Conservation (phyloP, 2,113 vertebrate species). For the Macquaria ambigua region DNA sequence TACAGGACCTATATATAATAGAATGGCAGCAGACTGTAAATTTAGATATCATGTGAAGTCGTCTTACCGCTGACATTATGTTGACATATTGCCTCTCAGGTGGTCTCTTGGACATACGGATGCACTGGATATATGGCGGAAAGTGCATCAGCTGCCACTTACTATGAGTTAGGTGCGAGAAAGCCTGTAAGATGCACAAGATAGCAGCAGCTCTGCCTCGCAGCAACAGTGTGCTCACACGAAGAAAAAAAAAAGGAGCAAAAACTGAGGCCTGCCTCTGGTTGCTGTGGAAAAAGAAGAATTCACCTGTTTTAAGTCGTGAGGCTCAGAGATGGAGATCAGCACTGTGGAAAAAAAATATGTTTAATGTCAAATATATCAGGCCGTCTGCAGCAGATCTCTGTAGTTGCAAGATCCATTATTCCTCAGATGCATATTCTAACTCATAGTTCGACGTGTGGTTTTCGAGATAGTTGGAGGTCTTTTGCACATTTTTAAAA, state of each 20-base stretch:
- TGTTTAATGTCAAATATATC: neutral
- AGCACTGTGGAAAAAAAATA: neutral
- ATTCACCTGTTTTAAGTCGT: slow-evolving; percentile 26
- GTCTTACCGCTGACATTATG: slow-evolving; percentile 78
- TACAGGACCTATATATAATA: slow-evolving; percentile 51
- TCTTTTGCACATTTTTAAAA: slow-evolving; percentile 48
- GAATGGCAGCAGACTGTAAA: slow-evolving; percentile 71
- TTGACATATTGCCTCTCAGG: slow-evolving; percentile 77
- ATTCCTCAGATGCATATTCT: neutral
- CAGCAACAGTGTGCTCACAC: slow-evolving; percentile 49
- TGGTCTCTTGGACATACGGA: slow-evolving; percentile 70
- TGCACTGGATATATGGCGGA: slow-evolving; percentile 56
- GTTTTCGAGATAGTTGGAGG: slow-evolving; percentile 37
- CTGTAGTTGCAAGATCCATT: neutral
- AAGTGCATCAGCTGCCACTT: slow-evolving; percentile 64
- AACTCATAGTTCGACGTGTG: slow-evolving; percentile 3
- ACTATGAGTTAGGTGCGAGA: slow-evolving; percentile 60
- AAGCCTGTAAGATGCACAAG: slow-evolving; percentile 31
- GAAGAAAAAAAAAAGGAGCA: neutral
- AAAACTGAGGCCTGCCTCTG: slow-evolving; percentile 8
- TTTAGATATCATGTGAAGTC: slow-evolving; percentile 74
- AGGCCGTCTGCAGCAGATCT: neutral
- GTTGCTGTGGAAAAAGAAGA: neutral
- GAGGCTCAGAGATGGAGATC: neutral
- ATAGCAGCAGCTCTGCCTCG: slow-evolving; percentile 42